Evolutionary conservation across 2,113 vertebrate species (phyloP).

Genomic region (Ciconia stormi): DNA sequence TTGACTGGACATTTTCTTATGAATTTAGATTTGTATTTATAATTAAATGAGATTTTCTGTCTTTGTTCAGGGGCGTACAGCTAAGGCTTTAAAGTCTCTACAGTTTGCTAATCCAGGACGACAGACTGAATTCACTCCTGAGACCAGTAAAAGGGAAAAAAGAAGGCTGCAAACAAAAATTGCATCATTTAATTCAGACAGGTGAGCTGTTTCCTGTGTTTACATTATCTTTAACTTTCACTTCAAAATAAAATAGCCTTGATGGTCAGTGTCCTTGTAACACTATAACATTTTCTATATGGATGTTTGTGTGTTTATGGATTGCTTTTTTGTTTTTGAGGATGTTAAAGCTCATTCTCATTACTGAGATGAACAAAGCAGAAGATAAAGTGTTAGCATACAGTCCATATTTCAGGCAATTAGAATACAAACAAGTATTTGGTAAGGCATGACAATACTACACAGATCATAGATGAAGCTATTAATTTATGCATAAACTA

Average conservation of each 20-base stretch:
- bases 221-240: neutral
- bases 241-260: neutral
- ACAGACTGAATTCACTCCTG: conserved; percentile 81
- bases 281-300: neutral
- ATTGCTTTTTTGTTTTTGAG: neutral
- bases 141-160: conserved; percentile 83
- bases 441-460: neutral
- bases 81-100: conserved; percentile 82
- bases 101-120: conserved; percentile 84
- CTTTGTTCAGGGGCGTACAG: conserved; percentile 77
- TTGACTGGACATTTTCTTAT: neutral
- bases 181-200: conserved; percentile 72
- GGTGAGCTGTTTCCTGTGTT: conserved; percentile 52
- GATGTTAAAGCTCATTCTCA: neutral
- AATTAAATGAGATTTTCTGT: conserved; percentile 23
- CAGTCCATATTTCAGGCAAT: neutral
- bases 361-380: neutral
- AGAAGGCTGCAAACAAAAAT: conserved; percentile 76
- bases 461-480: neutral
- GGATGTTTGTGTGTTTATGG: neutral
- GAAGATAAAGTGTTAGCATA: neutral
- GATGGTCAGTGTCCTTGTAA: neutral
- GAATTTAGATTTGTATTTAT: neutral
- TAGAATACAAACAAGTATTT: neutral
- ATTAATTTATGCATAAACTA: neutral